These are phyloP conservation scores for Atherinosoma microstoma DNA, from an alignment of 2,797 vertebrate species.

Conservation along the genomic window DNA sequence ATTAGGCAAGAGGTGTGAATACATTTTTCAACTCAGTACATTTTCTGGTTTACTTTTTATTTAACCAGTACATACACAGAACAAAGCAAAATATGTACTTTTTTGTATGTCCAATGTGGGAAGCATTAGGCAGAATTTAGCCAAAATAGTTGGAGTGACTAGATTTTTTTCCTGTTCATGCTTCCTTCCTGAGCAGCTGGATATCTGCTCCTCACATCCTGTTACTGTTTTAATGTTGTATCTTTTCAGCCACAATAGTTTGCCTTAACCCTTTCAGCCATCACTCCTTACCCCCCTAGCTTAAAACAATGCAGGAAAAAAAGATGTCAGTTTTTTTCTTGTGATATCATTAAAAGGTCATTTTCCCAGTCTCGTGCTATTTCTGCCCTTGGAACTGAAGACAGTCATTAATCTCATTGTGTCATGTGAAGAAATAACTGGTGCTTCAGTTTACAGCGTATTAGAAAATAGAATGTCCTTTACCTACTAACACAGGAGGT, in stretches of 20 bases:
- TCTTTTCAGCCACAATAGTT: not conserved
- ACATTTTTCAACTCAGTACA: not conserved
- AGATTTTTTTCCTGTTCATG: not conserved
- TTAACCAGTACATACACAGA: not conserved
- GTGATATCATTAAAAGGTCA: not conserved
- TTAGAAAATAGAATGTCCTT: slow-evolving; percentile 11
- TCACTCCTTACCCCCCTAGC: not conserved
- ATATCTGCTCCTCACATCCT: not conserved
- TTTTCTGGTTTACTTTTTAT: not conserved
- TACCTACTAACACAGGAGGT: not conserved
- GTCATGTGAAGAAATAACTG: slow-evolving; percentile 28
- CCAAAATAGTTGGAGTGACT: not conserved
- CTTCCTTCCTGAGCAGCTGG: not conserved
- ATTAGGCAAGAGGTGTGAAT: not conserved
- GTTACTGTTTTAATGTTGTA: not conserved
- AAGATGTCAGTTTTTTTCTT: not conserved
- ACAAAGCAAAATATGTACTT: not conserved
- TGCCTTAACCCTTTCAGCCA: slow-evolving; percentile 11
- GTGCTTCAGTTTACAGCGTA: not conserved
- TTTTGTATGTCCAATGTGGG: not conserved
- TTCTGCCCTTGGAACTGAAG: slow-evolving; percentile 10
- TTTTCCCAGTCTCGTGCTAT: not conserved
- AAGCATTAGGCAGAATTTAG: not conserved
- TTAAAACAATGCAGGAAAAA: not conserved
- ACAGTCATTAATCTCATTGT: slow-evolving; percentile 9